Base-by-base conservation (phyloP, 2,113 vertebrate species). In the Microtus richardsoni region DNA sequence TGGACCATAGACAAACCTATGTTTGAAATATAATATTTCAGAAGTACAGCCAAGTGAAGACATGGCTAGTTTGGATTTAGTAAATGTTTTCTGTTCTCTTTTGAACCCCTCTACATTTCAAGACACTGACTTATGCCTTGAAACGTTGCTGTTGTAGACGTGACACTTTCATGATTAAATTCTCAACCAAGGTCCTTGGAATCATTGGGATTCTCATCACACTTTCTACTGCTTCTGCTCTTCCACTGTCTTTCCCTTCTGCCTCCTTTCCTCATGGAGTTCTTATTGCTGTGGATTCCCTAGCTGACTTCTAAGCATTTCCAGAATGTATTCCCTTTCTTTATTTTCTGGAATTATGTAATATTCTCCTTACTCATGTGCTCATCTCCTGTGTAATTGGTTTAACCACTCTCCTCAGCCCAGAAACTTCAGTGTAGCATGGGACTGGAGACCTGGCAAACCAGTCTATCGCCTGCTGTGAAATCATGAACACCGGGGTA, bases 231-330 rank as follows among this genome's bases (percentile, higher is more conserved):
- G 21, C 4, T 17, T 30, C 11, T 14, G 36, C 24, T 44, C 0
- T 16, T 88, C 28, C 24, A 21, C 0, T 2, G 4, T 1, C 30
- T 66, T 24, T 62, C 4, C 6, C 30, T 71, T 12, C 12, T 2
- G 0, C 2, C 26, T 44, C 33, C 60, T 39, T 24, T 80, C 6
- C 13, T 36, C 41, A 0, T 11, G 17, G 0, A 2, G 47, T 30
- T 86, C 1, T 39, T 0, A 26, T 13, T 2, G 39, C 49, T 82
- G 33, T 10, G 39, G 58, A 28, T 39, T 1, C 54, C 49, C 24
- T 41, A 14, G 52, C 92, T 73, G 52, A 73, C 5, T 41, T 44
- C 14, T 22, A 71, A 21, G 36, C 36, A 66, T 7, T 58, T 77
- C 62, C 28, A 1, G 9, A 47, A 54, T 86, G 6, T 26, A 0